phyloP scores from a whole-genome alignment of 2,888 invertebrate species.

The Halictus ligatus region DNA sequence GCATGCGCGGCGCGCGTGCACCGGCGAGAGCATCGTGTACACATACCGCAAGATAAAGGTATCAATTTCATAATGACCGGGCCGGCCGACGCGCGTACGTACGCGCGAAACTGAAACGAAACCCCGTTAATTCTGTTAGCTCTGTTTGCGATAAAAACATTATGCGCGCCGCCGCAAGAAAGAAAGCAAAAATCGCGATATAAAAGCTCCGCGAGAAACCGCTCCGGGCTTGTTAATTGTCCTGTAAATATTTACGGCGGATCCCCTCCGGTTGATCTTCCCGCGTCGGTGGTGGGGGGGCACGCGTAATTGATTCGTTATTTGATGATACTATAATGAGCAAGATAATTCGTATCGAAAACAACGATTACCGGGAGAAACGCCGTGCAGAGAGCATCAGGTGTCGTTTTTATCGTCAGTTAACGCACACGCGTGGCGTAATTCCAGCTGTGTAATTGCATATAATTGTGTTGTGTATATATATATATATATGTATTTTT shows the following conservation, averaged over 20 bases:
- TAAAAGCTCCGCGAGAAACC: neutral
- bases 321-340: neutral
- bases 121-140: neutral
- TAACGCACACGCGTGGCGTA: neutral
- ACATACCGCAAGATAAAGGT: conserved; percentile 50
- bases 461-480: neutral
- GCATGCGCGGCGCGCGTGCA: conserved; percentile 47
- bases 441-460: neutral
- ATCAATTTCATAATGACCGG: conserved; percentile 52
- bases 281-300: neutral
- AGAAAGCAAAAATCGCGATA: neutral
- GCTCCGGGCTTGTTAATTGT: neutral
- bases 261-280: neutral
- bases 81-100: conserved; percentile 3
- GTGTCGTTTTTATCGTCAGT: neutral
- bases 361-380: neutral
- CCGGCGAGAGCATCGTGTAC: conserved; percentile 22
- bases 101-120: neutral
- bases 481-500: neutral
- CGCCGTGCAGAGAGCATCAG: neutral
- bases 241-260: neutral
- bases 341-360: neutral
- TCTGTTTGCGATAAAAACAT: conserved; percentile 19
- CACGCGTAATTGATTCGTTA: neutral
- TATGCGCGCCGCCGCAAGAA: too few species aligned